A percentile compares a stretch with the other conserved stretches of the same genome.
phyloP scores from a whole-genome alignment of 2,888 invertebrate genomes.

The Sphaerophoria taeniata region DNA sequence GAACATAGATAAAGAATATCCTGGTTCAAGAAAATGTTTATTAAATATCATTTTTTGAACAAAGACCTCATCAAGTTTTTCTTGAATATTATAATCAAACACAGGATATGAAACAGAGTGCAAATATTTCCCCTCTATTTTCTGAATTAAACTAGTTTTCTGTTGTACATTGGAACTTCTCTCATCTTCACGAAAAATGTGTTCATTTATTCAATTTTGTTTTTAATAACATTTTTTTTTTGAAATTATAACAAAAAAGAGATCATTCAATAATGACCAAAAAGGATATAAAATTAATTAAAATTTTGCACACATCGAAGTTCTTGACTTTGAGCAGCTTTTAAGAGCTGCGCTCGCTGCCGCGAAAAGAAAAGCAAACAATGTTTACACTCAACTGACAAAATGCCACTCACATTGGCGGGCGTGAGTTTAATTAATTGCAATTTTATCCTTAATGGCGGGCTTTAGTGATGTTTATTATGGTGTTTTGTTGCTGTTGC shows the following conservation, averaged over 20 bases:
- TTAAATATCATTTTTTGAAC: too few species aligned
- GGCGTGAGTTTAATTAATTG: slow-evolving; percentile 68
- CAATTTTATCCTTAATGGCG: slow-evolving; percentile 61
- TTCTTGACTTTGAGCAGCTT: slow-evolving; percentile 29
- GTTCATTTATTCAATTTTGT: neutral
- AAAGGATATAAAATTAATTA: slow-evolving; percentile 53
- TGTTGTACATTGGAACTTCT: too few species aligned
- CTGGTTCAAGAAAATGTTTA: too few species aligned
- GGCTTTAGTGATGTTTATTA: slow-evolving; percentile 43
- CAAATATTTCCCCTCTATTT: too few species aligned
- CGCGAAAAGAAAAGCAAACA: slow-evolving; percentile 31
- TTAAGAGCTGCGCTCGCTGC: slow-evolving; percentile 26
- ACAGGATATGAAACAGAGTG: too few species aligned
- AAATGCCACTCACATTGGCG: slow-evolving; percentile 51
- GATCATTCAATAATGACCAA: slow-evolving; percentile 6
- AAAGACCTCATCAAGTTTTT: too few species aligned
- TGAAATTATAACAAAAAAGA: neutral
- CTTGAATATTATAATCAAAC: too few species aligned
- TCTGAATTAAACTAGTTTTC: too few species aligned
- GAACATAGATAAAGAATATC: too few species aligned
- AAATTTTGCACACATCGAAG: slow-evolving; percentile 54
- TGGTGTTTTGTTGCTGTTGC: slow-evolving; percentile 7
- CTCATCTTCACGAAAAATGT: too few species aligned
- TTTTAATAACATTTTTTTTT: neutral
- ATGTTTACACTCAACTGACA: slow-evolving; percentile 64